Evolutionary conservation across 2,113 vertebrate species (phyloP).

Genomic region (Carettochelys insculpta): DNA sequence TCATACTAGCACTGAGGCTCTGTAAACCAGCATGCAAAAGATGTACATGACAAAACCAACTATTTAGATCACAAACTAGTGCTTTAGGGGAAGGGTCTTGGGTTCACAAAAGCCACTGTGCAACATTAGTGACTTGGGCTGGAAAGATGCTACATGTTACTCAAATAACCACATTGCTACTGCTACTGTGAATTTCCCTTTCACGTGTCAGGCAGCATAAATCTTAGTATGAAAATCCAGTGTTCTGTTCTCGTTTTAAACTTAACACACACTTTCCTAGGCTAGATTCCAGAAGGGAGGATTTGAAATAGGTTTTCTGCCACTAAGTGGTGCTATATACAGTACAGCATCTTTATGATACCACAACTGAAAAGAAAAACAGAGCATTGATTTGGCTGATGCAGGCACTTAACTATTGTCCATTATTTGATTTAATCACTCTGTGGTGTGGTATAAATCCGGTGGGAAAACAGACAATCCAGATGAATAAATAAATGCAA

Average conservation of each 20-base stretch:
- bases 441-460: conserved; percentile 9
- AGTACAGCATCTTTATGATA: not conserved
- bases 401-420: not conserved
- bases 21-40: not conserved
- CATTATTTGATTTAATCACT: not conserved
- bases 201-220: accelerated
- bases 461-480: conserved; percentile 36
- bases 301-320: not conserved
- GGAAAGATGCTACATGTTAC: accelerated
- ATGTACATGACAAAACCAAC: not conserved
- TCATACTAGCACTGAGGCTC: not conserved
- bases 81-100: not conserved
- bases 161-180: not conserved
- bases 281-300: not conserved
- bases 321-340: conserved; percentile 70
- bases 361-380: not conserved
- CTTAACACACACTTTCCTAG: accelerated
- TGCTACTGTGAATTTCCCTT: not conserved
- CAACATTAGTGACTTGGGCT: not conserved
- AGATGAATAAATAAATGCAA: conserved; percentile 42
- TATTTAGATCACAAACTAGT: not conserved
- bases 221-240: not conserved
- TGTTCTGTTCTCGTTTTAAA: accelerated
- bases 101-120: accelerated
- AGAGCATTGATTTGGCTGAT: not conserved